Percentiles rank a stretch among this genome's conserved stretches.
These are phyloP conservation scores for Orestias chungarensis DNA, from an alignment of 2,797 vertebrate species.

Conservation along the genomic window DNA sequence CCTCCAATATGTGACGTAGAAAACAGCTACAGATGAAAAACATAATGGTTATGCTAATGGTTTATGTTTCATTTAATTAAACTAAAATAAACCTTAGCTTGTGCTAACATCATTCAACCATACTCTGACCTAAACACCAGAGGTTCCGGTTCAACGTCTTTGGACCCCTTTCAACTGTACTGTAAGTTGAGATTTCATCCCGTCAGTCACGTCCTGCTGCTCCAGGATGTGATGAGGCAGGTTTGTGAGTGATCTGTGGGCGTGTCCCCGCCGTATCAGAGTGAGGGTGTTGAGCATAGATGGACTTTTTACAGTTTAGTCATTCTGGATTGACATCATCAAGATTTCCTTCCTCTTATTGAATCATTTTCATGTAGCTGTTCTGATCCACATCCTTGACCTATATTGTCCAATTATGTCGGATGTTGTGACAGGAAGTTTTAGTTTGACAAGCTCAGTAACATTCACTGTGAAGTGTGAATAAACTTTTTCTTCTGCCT, in stretches of 20 bases:
- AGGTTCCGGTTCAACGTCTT: background rate
- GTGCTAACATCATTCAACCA: no score
- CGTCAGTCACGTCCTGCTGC: conserved; percentile 33
- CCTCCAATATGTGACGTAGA: no score
- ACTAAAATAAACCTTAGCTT: no score
- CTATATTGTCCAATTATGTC: background rate
- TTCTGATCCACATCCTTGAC: background rate
- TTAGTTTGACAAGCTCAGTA: background rate
- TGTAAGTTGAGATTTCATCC: background rate
- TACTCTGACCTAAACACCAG: no score
- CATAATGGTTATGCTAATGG: no score
- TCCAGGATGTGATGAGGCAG: conserved; percentile 17
- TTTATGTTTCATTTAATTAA: no score
- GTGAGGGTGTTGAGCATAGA: background rate
- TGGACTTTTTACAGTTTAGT: background rate
- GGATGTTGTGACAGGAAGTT: background rate
- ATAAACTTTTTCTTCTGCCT: background rate
- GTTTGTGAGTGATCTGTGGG: background rate
- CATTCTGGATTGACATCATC: background rate
- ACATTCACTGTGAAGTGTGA: background rate
- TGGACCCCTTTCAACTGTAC: rapidly evolving
- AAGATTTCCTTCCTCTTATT: background rate
- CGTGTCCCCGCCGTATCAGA: conserved; percentile 1
- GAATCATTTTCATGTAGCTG: no score
- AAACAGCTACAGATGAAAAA: no score